Evolutionary conservation across 2,888 invertebrate species (phyloP).

Genomic region (Choristoneura rosaceana): DNA sequence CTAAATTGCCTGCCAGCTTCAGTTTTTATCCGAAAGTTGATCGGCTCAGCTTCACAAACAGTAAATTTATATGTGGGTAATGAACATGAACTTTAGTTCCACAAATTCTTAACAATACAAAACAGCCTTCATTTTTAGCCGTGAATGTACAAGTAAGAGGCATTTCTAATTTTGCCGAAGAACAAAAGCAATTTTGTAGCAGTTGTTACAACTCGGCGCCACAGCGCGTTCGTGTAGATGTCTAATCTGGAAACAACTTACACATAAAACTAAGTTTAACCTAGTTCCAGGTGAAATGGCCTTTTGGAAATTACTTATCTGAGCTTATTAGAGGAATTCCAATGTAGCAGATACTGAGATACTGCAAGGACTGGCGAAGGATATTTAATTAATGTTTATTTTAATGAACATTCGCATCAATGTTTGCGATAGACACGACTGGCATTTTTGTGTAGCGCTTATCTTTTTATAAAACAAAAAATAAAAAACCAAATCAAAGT

Average conservation of each 20-base stretch:
- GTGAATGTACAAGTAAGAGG: conserved; percentile 53
- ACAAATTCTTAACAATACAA: background rate
- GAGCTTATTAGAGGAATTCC: conserved; percentile 49
- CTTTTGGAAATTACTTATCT: conserved; percentile 56
- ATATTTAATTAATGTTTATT: background rate
- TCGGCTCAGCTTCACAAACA: background rate
- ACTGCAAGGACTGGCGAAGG: background rate
- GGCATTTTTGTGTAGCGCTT: background rate
- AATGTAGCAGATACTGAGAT: conserved; percentile 14
- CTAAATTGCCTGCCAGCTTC: background rate
- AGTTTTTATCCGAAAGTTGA: background rate
- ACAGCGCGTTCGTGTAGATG: conserved; percentile 59
- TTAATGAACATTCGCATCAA: background rate
- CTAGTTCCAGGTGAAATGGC: conserved; percentile 58
- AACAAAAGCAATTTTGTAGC: conserved; percentile 74
- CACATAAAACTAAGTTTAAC: conserved; percentile 67
- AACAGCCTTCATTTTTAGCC: conserved; percentile 45
- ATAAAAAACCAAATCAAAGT: no score
- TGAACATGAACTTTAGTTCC: background rate
- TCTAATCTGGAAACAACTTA: conserved; percentile 67
- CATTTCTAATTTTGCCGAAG: conserved; percentile 67
- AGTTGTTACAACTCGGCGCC: conserved; percentile 58
- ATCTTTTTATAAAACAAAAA: background rate
- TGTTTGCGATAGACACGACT: background rate
- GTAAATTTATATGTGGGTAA: background rate